Percentiles rank a stretch among this genome's conserved stretches.
Evolutionary conservation across 2,797 vertebrate species (phyloP).

Genomic region (Coracias cyanogaster): DNA sequence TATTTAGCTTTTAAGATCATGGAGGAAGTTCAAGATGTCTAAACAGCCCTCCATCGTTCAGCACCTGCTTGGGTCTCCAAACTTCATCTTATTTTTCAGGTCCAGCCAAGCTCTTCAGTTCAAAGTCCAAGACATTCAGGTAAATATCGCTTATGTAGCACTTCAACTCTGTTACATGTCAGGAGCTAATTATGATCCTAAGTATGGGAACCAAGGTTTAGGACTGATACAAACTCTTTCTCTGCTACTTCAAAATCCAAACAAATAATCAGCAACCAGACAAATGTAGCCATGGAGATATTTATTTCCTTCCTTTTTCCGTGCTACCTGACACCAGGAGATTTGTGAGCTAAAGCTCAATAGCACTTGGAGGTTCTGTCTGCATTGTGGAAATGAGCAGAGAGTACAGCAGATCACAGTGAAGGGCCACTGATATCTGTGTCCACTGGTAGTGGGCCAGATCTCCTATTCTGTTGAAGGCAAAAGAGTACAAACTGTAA

Average conservation of each 20-base stretch:
- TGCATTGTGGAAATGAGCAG: background rate
- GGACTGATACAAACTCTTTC: background rate
- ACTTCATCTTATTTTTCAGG: background rate
- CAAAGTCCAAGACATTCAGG: background rate
- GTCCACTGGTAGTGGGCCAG: background rate
- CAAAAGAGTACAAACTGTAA: background rate
- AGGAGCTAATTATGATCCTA: background rate
- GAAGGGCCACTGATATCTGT: background rate
- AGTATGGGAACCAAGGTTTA: background rate
- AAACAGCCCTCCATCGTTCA: background rate
- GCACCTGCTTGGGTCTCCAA: background rate
- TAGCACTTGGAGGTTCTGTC: background rate
- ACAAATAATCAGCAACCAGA: background rate
- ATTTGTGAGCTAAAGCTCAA: background rate
- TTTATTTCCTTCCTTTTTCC: background rate
- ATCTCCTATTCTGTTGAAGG: background rate
- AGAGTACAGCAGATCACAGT: background rate
- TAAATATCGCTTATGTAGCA: background rate
- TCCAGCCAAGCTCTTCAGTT: background rate
- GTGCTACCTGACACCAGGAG: background rate
- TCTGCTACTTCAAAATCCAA: background rate
- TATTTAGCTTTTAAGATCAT: background rate
- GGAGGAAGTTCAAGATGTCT: background rate
- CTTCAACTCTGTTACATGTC: background rate
- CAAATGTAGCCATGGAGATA: background rate